These are phyloP conservation scores for Quadroppia sp. DNA, from an alignment of 2,888 invertebrate species.

Conservation along the genomic window DNA sequence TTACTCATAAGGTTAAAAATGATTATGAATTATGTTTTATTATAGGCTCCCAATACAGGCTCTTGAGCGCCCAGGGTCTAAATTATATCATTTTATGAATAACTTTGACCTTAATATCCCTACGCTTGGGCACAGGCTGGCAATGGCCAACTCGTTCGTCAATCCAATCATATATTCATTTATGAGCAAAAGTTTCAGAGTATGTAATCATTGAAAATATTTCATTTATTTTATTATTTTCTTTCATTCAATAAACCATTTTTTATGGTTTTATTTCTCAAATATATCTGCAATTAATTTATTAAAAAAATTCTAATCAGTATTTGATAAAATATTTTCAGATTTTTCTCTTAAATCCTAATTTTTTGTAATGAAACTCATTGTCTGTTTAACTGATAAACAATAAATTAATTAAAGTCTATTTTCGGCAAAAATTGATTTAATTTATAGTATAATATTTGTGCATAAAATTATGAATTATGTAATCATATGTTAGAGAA, in stretches of 20 bases:
- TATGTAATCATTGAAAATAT: conserved; percentile 10
- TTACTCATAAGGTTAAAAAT: too few relatives aligned
- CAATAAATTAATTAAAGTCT: too few relatives aligned
- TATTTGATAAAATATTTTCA: too few relatives aligned
- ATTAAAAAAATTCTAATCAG: background rate
- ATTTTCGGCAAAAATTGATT: too few relatives aligned
- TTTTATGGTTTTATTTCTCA: background rate
- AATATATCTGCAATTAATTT: background rate
- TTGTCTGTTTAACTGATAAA: too few relatives aligned
- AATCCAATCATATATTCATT: conserved; percentile 40
- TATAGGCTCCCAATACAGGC: too few relatives aligned
- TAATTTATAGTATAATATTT: too few relatives aligned
- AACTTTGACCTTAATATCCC: background rate
- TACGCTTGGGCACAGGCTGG: conserved; percentile 19
- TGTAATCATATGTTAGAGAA: too few relatives aligned
- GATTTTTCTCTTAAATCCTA: too few relatives aligned
- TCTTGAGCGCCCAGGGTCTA: background rate
- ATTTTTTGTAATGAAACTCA: too few relatives aligned
- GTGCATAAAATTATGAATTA: too few relatives aligned
- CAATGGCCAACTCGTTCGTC: conserved; percentile 38
- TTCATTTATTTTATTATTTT: background rate
- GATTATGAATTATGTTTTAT: too few relatives aligned
- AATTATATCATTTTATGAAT: background rate
- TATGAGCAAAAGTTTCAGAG: conserved; percentile 38
- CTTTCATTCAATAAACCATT: background rate